Percentiles rank a stretch among this genome's conserved stretches.
These are phyloP conservation scores for Catagonus wagneri DNA, from an alignment of 2,113 vertebrate genomes.

Conservation along the genomic window DNA sequence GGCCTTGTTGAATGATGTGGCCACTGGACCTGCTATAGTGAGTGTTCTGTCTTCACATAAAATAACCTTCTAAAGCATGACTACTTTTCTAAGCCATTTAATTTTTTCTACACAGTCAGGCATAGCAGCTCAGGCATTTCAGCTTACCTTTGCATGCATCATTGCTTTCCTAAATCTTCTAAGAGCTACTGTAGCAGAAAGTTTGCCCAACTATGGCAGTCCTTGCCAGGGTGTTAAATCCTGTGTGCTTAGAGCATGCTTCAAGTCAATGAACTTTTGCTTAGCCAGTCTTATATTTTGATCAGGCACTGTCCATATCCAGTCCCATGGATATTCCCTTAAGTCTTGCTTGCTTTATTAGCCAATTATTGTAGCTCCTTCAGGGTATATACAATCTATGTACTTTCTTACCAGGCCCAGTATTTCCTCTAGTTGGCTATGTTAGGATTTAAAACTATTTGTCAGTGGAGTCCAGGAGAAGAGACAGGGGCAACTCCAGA, in stretches of 20 bases:
- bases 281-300: background rate
- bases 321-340: background rate
- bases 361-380: background rate
- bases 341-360: background rate
- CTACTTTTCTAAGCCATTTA: background rate
- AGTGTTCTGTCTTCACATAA: background rate
- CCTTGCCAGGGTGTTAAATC: background rate
- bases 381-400: background rate
- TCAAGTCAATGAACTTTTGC: background rate
- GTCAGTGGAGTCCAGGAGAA: background rate
- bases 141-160: background rate
- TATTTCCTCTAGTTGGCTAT: background rate
- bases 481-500: background rate
- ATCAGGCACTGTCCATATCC: background rate
- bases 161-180: background rate
- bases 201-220: background rate
- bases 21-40: background rate
- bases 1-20: background rate
- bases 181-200: background rate
- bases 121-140: background rate
- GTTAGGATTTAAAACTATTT: background rate
- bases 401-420: background rate
- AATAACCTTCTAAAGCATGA: background rate
- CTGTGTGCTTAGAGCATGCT: background rate
- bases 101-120: background rate